Conservation (phyloP, 2,113 vertebrate genomes). For the Larimichthys polyactis region DNA sequence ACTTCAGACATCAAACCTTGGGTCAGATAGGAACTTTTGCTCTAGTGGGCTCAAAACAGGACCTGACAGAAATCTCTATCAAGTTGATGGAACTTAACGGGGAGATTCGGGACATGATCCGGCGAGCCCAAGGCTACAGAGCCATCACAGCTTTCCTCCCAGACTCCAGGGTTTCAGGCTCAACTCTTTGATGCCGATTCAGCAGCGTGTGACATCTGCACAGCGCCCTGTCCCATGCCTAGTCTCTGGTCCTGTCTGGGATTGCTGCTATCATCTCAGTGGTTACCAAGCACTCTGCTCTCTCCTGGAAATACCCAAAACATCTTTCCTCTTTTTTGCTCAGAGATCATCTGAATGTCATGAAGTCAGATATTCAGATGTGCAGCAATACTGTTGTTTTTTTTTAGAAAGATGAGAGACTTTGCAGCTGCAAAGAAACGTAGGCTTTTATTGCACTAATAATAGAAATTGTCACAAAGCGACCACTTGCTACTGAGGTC, state of each 20-base stretch:
- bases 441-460: slow-evolving; percentile 86
- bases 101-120: slow-evolving; percentile 95
- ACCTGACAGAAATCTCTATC: slow-evolving; percentile 92
- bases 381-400: slow-evolving; percentile 84
- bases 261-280: slow-evolving; percentile 85
- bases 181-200: slow-evolving; percentile 90
- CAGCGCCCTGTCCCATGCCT: slow-evolving; percentile 13
- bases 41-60: slow-evolving; percentile 95
- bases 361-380: slow-evolving; percentile 76
- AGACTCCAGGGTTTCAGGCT: slow-evolving; percentile 91
- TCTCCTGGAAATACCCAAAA: slow-evolving; percentile 83
- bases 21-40: slow-evolving; percentile 96
- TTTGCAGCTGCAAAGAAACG: slow-evolving; percentile 57
- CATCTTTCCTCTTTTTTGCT: slow-evolving; percentile 81
- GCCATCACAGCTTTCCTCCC: slow-evolving; percentile 92
- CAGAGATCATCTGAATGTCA: slow-evolving; percentile 79
- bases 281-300: slow-evolving; percentile 81
- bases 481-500: slow-evolving; percentile 87
- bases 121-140: slow-evolving; percentile 90
- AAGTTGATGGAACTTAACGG: slow-evolving; percentile 94
- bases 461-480: slow-evolving; percentile 80
- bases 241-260: slow-evolving; percentile 75
- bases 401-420: slow-evolving; percentile 74
- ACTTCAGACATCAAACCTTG: slow-evolving; percentile 96
- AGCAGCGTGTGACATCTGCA: slow-evolving; percentile 59